Percentiles rank a stretch among this genome's conserved stretches.
Conservation (phyloP, 2,113 vertebrate species). For the Numida meleagris region DNA sequence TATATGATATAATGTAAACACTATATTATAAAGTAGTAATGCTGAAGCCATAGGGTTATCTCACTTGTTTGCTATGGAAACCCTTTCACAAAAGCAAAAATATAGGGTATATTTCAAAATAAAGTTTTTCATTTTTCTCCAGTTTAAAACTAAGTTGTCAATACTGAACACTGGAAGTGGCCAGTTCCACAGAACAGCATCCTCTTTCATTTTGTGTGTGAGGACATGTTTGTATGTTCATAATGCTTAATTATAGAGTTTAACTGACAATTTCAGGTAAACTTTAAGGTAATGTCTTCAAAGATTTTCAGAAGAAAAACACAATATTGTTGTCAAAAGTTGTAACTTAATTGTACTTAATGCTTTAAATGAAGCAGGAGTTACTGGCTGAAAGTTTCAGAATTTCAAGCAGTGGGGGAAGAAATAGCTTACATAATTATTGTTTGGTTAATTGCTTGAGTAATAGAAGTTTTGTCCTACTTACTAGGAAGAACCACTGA, state of each 20-base stretch:
- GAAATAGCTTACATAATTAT: neutral
- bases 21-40: neutral
- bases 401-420: neutral
- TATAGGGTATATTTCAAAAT: neutral
- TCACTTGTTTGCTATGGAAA: neutral
- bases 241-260: neutral
- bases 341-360: neutral
- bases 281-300: neutral
- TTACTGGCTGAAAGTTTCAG: neutral
- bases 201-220: neutral
- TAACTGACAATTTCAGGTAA: neutral
- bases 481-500: neutral
- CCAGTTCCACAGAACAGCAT: neutral
- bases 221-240: neutral
- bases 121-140: neutral
- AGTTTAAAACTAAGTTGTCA: neutral
- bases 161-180: neutral
- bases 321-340: neutral
- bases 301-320: neutral
- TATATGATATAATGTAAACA: too few relatives aligned
- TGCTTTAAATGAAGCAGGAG: neutral
- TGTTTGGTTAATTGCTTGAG: neutral
- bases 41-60: neutral
- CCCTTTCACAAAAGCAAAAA: neutral
- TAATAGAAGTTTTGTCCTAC: neutral